phyloP scores from a whole-genome alignment of 2,113 vertebrate species.

The Xenopus borealis region DNA sequence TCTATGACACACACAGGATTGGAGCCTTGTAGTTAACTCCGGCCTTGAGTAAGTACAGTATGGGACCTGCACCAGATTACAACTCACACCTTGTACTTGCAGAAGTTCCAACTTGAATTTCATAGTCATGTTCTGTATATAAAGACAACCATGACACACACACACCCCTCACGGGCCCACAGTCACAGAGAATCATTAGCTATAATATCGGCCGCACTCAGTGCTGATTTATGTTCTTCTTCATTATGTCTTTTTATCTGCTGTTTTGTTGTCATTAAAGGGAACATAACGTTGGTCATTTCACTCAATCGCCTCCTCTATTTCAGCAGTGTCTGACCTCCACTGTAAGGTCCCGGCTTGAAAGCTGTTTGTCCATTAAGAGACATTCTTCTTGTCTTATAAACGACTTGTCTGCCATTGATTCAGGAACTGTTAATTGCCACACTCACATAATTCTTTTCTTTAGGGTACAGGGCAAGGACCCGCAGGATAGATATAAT shows the following conservation, averaged over 20 bases:
- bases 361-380: slow-evolving; percentile 11
- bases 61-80: no score
- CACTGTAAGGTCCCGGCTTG: slow-evolving; percentile 5
- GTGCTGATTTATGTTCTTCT: slow-evolving; percentile 8
- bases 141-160: no score
- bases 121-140: no score
- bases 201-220: neutral
- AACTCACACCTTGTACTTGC: no score
- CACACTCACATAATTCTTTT: slow-evolving; percentile 3
- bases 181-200: neutral
- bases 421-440: slow-evolving; percentile 7
- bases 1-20: no score
- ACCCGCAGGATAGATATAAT: no score
- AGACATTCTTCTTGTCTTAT: slow-evolving; percentile 1
- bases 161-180: no score
- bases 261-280: neutral
- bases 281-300: neutral
- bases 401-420: slow-evolving; percentile 19
- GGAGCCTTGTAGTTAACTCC: no score
- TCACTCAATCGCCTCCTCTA: neutral
- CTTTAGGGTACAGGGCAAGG: neutral
- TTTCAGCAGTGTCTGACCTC: neutral
- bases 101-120: no score
- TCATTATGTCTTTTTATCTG: slow-evolving; percentile 14
- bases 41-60: no score